phyloP scores from a whole-genome alignment of 1,140 invertebrate genomes.

The Agrypnia vestita region DNA sequence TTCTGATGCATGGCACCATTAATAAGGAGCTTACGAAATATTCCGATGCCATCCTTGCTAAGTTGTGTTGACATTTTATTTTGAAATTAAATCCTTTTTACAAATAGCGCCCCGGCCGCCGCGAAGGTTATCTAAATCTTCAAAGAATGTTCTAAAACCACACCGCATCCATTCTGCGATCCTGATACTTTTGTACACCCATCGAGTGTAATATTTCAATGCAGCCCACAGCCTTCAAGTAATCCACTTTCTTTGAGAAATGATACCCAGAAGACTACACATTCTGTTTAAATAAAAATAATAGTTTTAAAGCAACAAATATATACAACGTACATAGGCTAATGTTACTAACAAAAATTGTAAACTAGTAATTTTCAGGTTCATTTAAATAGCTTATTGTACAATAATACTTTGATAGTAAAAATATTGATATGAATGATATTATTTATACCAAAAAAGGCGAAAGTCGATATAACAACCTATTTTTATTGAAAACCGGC shows the following conservation, averaged over 20 bases:
- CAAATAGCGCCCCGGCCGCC: slow-evolving; percentile 33
- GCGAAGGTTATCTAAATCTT: neutral
- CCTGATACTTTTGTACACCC: slow-evolving; percentile 14
- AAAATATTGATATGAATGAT: too few relatives aligned
- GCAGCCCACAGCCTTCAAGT: slow-evolving; percentile 7
- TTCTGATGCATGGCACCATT: slow-evolving; percentile 56
- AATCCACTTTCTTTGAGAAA: neutral
- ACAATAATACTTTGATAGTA: too few relatives aligned
- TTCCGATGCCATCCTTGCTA: slow-evolving; percentile 49
- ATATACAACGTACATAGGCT: too few relatives aligned
- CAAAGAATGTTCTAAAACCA: slow-evolving; percentile 18
- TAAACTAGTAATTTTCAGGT: too few relatives aligned
- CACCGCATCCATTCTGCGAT: slow-evolving; percentile 1
- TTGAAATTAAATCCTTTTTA: slow-evolving; percentile 55
- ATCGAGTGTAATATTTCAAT: slow-evolving; percentile 15
- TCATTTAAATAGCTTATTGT: too few relatives aligned
- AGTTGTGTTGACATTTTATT: slow-evolving; percentile 56
- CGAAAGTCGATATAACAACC: too few relatives aligned
- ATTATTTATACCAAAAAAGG: too few relatives aligned
- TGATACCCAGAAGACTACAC: too few relatives aligned
- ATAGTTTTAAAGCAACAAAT: too few relatives aligned
- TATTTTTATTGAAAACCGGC: too few relatives aligned
- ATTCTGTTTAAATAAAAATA: too few relatives aligned
- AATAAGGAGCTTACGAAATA: slow-evolving; percentile 55
- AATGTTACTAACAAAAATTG: too few relatives aligned